phyloP scores from a whole-genome alignment of 2,888 invertebrate species.

The Hydrotaea diabolus region DNA sequence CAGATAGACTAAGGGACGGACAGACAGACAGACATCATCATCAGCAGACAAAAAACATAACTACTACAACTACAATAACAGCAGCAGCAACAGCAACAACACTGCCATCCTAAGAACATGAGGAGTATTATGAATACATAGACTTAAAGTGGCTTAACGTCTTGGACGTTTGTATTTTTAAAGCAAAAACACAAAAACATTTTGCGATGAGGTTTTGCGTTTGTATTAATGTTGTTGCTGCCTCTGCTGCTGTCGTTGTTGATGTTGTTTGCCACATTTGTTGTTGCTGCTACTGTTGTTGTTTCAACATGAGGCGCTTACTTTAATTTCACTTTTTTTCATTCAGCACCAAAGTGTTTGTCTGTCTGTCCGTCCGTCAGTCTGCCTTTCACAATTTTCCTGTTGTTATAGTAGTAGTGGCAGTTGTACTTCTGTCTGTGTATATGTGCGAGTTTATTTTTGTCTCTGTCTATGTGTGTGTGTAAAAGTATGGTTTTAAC shows the following conservation, averaged over 20 bases:
- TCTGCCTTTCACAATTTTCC: conserved; percentile 42
- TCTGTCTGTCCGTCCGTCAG: conserved; percentile 51
- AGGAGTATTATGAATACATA: conserved; percentile 52
- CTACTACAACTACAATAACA: conserved; percentile 24
- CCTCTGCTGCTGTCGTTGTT: conserved; percentile 34
- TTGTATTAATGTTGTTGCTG: background rate
- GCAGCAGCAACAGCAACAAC: conserved; percentile 9
- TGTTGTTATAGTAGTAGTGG: conserved; percentile 5
- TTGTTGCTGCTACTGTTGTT: conserved; percentile 31
- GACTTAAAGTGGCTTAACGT: conserved; percentile 65
- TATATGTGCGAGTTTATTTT: too few relatives aligned
- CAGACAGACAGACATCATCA: conserved; percentile 15
- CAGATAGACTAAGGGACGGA: conserved; percentile 1
- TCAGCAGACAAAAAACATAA: conserved; percentile 18
- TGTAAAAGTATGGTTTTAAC: conserved; percentile 52
- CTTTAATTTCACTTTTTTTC: conserved; percentile 64
- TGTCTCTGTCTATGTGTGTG: background rate
- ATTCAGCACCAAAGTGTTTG: conserved; percentile 52
- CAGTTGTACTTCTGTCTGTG: too few relatives aligned
- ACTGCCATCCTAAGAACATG: conserved; percentile 29
- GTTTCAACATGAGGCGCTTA: conserved; percentile 58
- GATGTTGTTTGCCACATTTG: background rate
- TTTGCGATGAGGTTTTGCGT: conserved; percentile 44
- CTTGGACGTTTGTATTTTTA: conserved; percentile 59
- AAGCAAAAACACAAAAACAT: conserved; percentile 35